Percentiles rank a stretch among this genome's conserved stretches.
Conservation (phyloP, 1,140 invertebrate species). For the Drosophila nigrodunni region DNA sequence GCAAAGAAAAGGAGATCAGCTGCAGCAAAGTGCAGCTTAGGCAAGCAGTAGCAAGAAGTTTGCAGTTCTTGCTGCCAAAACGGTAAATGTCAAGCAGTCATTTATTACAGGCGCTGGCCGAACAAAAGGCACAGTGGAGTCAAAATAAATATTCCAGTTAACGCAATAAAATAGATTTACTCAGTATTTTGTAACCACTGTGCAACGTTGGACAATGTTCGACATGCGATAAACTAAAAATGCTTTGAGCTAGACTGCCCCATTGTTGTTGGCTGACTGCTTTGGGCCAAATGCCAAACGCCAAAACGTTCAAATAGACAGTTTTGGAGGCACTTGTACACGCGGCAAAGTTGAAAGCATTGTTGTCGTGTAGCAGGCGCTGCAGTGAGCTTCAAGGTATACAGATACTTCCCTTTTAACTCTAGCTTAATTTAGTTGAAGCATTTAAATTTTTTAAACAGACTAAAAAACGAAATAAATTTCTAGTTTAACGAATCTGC, state of each 20-base stretch:
- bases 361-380: slow-evolving; percentile 28
- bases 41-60: slow-evolving; percentile 41
- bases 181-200: slow-evolving; percentile 20
- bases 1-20: neutral
- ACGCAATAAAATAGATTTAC: neutral
- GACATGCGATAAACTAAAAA: slow-evolving; percentile 30
- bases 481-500: neutral
- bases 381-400: slow-evolving; percentile 21
- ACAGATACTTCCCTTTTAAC: slow-evolving; percentile 12
- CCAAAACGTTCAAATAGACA: slow-evolving; percentile 35
- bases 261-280: slow-evolving; percentile 32
- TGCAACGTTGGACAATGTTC: slow-evolving; percentile 17
- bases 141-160: neutral
- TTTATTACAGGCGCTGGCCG: neutral
- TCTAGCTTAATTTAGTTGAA: neutral
- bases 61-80: slow-evolving; percentile 57
- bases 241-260: slow-evolving; percentile 22
- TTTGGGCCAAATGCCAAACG: slow-evolving; percentile 68
- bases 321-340: slow-evolving; percentile 61
- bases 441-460: slow-evolving; percentile 4
- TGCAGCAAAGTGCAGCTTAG: neutral
- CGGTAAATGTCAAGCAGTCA: slow-evolving; percentile 62
- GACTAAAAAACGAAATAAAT: neutral
- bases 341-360: slow-evolving; percentile 67
- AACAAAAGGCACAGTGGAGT: slow-evolving; percentile 48